phyloP scores from a whole-genome alignment of 2,113 vertebrate genomes.

The Chaetops frenatus region DNA sequence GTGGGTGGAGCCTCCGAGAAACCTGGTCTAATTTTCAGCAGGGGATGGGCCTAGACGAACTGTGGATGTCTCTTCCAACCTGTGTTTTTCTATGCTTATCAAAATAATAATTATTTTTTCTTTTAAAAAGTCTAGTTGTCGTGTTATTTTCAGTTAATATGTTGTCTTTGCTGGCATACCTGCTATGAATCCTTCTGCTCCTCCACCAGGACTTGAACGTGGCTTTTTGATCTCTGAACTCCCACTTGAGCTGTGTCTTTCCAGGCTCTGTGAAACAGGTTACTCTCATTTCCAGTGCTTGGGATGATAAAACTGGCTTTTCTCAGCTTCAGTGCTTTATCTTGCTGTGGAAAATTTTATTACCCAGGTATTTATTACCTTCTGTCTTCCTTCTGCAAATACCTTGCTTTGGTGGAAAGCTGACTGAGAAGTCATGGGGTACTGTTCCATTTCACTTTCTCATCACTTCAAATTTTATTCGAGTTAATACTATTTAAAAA shows the following conservation, averaged over 20 bases:
- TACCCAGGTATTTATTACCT: not conserved
- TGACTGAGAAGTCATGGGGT: not conserved
- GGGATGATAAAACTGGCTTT: not conserved
- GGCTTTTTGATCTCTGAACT: not conserved
- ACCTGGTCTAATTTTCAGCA: not conserved
- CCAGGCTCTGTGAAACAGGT: not conserved
- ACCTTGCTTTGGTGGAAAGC: not conserved
- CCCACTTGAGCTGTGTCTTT: not conserved
- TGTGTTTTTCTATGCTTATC: not conserved
- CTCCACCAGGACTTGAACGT: not conserved
- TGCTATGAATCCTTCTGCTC: not conserved
- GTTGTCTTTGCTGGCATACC: not conserved
- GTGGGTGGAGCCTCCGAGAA: not conserved
- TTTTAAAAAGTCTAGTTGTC: not conserved
- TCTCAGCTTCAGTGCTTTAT: not conserved
- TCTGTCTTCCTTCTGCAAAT: not conserved
- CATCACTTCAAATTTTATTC: not conserved
- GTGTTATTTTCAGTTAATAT: not conserved
- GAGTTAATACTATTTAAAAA: not conserved
- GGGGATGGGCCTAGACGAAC: not conserved
- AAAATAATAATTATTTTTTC: not conserved
- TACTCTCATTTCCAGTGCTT: not conserved
- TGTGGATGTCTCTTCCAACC: not conserved
- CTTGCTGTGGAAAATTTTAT: not conserved
- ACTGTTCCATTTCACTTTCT: not conserved